Evolutionary conservation across 1,140 invertebrate species (phyloP).

Genomic region (Drosophila athabasca): DNA sequence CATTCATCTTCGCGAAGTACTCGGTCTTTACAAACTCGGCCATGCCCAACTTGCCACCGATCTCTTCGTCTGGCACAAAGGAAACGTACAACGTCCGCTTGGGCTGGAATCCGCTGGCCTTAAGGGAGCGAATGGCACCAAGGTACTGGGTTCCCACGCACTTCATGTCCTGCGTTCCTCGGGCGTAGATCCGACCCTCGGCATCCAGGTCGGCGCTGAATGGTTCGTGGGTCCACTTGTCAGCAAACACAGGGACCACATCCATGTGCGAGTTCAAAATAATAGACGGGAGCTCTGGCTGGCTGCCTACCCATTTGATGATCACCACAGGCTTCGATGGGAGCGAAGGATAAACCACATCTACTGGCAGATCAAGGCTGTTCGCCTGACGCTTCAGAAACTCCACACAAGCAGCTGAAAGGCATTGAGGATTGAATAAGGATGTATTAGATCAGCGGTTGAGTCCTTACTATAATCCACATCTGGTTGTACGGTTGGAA

Average conservation of each 20-base stretch:
- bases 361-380: constrained; percentile 86
- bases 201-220: constrained; percentile 90
- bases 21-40: constrained; percentile 89
- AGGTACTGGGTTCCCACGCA: constrained; percentile 84
- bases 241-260: constrained; percentile 91
- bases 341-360: constrained; percentile 83
- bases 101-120: constrained; percentile 85
- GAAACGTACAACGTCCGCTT: constrained; percentile 89
- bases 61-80: constrained; percentile 97
- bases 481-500: constrained; percentile 92
- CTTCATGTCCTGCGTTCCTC: constrained; percentile 89
- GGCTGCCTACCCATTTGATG: constrained; percentile 89
- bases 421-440: constrained; percentile 83
- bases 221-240: constrained; percentile 87
- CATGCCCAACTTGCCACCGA: constrained; percentile 94
- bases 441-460: no score
- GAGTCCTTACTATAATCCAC: constrained; percentile 90
- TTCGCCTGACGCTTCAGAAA: constrained; percentile 89
- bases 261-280: constrained; percentile 95
- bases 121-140: constrained; percentile 89
- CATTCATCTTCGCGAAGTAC: constrained; percentile 92
- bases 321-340: constrained; percentile 88
- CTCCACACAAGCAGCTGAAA: constrained; percentile 83
- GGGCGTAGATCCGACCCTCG: constrained; percentile 91
- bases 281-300: constrained; percentile 87